Conservation (phyloP, 2,113 vertebrate species). For the Ailurus styani region DNA sequence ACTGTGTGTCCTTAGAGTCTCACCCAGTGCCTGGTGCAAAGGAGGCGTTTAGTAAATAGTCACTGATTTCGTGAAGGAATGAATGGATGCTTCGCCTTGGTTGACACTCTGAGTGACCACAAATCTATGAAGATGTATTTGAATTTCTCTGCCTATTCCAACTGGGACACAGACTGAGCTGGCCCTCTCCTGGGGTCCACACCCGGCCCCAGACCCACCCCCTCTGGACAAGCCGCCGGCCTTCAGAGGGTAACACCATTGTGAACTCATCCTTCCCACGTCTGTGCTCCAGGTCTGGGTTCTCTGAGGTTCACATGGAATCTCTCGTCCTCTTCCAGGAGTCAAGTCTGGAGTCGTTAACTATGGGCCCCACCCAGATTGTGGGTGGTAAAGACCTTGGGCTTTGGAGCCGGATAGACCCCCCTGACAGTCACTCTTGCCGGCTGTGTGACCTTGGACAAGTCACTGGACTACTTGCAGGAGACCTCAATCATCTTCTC, state of each 20-base stretch:
- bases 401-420: neutral
- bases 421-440: neutral
- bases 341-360: neutral
- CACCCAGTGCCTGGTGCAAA: neutral
- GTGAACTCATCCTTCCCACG: neutral
- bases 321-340: neutral
- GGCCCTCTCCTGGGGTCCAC: neutral
- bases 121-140: neutral
- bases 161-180: neutral
- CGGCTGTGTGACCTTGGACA: neutral
- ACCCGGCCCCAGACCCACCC: neutral
- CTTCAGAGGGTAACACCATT: no score
- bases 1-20: neutral
- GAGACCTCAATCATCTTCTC: neutral
- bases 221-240: neutral
- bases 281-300: neutral
- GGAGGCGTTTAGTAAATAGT: neutral
- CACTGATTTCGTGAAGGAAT: neutral
- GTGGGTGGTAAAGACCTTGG: neutral
- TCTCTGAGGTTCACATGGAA: neutral
- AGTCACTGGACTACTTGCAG: neutral
- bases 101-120: fast-evolving
- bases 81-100: neutral
- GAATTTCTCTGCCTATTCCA: neutral
- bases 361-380: no score